Evolutionary conservation across 2,113 vertebrate species (phyloP).

Genomic region (Aspidoscelis tigris): DNA sequence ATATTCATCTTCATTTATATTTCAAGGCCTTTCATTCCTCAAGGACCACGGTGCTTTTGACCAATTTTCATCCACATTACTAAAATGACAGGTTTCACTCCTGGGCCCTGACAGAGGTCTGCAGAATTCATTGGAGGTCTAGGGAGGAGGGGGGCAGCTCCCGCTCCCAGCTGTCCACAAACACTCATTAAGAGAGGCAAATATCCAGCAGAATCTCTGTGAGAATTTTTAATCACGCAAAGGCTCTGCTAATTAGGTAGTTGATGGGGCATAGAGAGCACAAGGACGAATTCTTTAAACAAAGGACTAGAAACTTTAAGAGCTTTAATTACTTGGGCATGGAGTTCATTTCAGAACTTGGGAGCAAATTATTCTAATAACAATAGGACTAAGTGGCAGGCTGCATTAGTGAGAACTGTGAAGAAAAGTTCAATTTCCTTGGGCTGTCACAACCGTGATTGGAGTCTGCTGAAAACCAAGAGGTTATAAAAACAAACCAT

Average conservation of each 20-base stretch:
- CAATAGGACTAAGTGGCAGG: slow-evolving; percentile 91
- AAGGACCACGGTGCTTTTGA: slow-evolving; percentile 87
- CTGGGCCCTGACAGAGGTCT: slow-evolving; percentile 98
- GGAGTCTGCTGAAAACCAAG: slow-evolving; percentile 40
- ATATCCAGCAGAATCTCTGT: slow-evolving; percentile 98
- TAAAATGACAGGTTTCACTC: slow-evolving; percentile 98
- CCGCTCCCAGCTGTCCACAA: slow-evolving; percentile 99
- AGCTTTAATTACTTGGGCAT: slow-evolving; percentile 99
- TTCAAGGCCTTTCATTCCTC: slow-evolving; percentile 96
- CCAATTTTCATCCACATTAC: slow-evolving; percentile 96
- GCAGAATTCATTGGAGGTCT: slow-evolving; percentile 91
- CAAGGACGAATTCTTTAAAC: slow-evolving; percentile 99
- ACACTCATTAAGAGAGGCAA: slow-evolving; percentile 99
- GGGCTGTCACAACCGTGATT: slow-evolving; percentile 77
- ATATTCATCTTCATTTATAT: slow-evolving; percentile 99
- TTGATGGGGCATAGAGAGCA: slow-evolving; percentile 99
- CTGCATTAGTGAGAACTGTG: slow-evolving; percentile 85
- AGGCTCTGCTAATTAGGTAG: slow-evolving; percentile 99
- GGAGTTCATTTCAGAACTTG: slow-evolving; percentile 99
- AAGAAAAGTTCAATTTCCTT: slow-evolving; percentile 89
- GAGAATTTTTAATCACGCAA: slow-evolving; percentile 99
- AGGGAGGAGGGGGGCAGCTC: slow-evolving; percentile 83
- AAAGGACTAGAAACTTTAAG: slow-evolving; percentile 99
- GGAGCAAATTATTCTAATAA: slow-evolving; percentile 98
- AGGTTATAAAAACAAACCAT: slow-evolving; percentile 45